Evolutionary conservation across 2,797 vertebrate genomes (phyloP).

Genomic region (Ctenopoma multispine): DNA sequence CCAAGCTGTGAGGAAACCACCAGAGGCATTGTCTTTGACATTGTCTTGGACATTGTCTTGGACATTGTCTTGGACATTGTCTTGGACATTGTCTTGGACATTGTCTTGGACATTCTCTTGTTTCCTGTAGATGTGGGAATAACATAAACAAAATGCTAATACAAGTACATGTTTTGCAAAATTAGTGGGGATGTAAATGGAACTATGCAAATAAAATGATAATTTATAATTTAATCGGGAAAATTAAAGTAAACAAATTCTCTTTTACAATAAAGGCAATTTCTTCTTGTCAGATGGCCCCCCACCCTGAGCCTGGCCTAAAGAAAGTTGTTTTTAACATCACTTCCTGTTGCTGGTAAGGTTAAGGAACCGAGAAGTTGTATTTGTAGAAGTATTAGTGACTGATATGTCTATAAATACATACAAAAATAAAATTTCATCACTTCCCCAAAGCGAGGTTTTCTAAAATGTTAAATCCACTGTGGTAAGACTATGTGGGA

Average conservation of each 20-base stretch:
- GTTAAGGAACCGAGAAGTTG: neutral
- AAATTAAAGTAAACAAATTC: too few species aligned
- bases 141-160: neutral
- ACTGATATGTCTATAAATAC: neutral
- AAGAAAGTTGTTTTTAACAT: too few species aligned
- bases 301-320: too few species aligned
- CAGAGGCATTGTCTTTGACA: neutral
- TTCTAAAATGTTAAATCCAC: neutral
- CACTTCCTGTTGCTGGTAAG: neutral
- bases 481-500: neutral
- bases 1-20: slow-evolving; percentile 1
- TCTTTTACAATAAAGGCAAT: too few species aligned
- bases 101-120: neutral
- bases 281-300: too few species aligned
- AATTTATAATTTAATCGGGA: too few species aligned
- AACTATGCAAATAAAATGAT: too few species aligned
- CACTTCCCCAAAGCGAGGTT: slow-evolving; percentile 3
- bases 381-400: too few species aligned
- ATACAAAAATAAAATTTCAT: neutral
- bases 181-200: too few species aligned
- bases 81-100: too few species aligned
- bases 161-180: too few species aligned
- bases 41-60: neutral
- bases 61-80: too few species aligned
- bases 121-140: slow-evolving; percentile 8